Base-by-base conservation (phyloP, 1,140 invertebrate species). In the Drosophila takahashii region DNA sequence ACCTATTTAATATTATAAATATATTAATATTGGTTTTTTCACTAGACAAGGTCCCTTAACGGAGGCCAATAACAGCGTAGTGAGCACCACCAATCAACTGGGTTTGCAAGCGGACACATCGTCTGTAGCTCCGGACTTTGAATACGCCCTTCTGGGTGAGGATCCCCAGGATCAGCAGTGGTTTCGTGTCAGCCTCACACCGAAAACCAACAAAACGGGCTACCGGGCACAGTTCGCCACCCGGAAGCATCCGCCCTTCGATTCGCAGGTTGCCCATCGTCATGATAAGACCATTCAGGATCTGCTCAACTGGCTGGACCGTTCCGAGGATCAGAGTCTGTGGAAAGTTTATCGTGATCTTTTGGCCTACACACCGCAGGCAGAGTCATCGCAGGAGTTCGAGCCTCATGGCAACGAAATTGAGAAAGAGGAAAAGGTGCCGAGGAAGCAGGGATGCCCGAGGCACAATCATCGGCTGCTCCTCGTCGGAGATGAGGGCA, bases 111-210 rank as follows among this genome's bases (percentile, higher is more conserved):
- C n/a, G 4, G n/a, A 26, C 1, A 45, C 39, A n/a, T 29, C 65
- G 6, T 7, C 44, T 1, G n/a, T 44, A 0, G 7, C 54, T 8
- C 52, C 77, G 5, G 61, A 76, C 3, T 87, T 87, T 32, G 83
- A 87, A 9, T 87, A 87, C 13, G 62, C 83, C 0, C 22, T 89
- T 10, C 39, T 87, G 2, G 83, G 84, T 15, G 59, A 87, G 44
- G 83, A 87, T 44, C 79, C 84, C 7, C 37, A 69, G 8, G 83
- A 87, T 77, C 83, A 87, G 62, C 66, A 73, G 16, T 87, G 83
- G 83, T 87, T 73, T 60, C 80, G 83, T 0, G 79, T 87, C 4
- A 80, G 84, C 10, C 51, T 87, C 2, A 89, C 71, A 1, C 56
- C 83, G 1, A 77, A 69, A 36, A 45, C 29, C 3, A 51, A 62